Evolutionary conservation across 2,888 invertebrate genomes (phyloP).

Genomic region (Andrena hattorfiana): DNA sequence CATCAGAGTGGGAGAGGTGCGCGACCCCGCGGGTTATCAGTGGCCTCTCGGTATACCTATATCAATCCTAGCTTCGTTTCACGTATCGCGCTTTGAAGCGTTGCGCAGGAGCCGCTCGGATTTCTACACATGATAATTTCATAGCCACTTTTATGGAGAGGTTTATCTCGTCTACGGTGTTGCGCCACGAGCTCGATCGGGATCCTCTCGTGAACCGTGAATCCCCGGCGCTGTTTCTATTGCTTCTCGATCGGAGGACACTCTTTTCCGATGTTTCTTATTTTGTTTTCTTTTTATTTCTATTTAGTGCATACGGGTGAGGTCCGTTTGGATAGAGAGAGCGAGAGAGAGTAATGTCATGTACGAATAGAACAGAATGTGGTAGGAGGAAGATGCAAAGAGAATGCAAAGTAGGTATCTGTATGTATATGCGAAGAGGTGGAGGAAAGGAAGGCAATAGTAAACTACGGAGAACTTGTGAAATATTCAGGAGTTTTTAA

Average conservation of each 20-base stretch:
- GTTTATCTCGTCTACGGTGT: conserved; percentile 40
- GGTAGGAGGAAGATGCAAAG: no score
- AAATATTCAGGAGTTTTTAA: no score
- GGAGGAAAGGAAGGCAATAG: no score
- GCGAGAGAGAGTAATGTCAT: not conserved
- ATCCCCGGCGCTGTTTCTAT: not conserved
- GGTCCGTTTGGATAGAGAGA: no score
- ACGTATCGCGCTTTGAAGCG: conserved; percentile 69
- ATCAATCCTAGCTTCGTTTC: conserved; percentile 76
- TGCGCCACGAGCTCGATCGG: conserved; percentile 34
- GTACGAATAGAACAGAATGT: no score
- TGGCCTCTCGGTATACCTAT: conserved; percentile 77
- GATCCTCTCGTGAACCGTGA: not conserved
- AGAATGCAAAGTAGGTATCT: no score
- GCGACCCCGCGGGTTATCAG: conserved; percentile 82
- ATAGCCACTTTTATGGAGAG: conserved; percentile 46
- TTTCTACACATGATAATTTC: conserved; percentile 61
- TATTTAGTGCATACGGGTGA: no score
- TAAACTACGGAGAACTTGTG: no score
- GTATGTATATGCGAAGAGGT: no score
- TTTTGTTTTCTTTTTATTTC: no score
- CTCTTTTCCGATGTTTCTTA: not conserved
- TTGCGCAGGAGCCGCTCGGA: conserved; percentile 71
- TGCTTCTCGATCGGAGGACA: not conserved
- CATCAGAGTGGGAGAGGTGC: conserved; percentile 81